Evolutionary conservation across 1,140 invertebrate genomes (phyloP).

Genomic region (Caenorhabditis remanei): DNA sequence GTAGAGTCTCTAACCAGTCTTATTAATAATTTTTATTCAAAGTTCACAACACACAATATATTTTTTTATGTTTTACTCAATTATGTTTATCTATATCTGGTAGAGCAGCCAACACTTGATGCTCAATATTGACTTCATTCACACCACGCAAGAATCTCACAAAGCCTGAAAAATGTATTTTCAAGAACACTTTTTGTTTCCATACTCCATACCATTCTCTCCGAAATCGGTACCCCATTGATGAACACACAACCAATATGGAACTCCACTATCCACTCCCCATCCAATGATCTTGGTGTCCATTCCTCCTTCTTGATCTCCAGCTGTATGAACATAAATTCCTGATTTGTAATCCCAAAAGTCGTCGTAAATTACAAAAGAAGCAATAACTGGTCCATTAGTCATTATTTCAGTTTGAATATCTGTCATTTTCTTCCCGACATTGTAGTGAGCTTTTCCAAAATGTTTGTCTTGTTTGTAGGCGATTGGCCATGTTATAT

Average conservation of each 20-base stretch:
- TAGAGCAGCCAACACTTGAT: slow-evolving; percentile 37
- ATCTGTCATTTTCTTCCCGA: slow-evolving; percentile 35
- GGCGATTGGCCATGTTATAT: slow-evolving; percentile 4
- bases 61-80: neutral
- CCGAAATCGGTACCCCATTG: slow-evolving; percentile 50
- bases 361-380: slow-evolving; percentile 49
- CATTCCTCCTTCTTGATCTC: slow-evolving; percentile 51
- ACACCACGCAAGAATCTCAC: slow-evolving; percentile 29
- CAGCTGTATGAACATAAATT: slow-evolving; percentile 46
- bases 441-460: slow-evolving; percentile 45
- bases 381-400: slow-evolving; percentile 34
- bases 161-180: neutral
- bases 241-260: slow-evolving; percentile 33
- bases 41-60: too few relatives aligned
- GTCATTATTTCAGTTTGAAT: slow-evolving; percentile 36
- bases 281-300: slow-evolving; percentile 48
- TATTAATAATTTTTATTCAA: too few relatives aligned
- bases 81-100: slow-evolving; percentile 40
- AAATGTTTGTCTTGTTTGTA: slow-evolving; percentile 50
- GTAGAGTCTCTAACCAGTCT: too few relatives aligned
- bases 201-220: slow-evolving; percentile 18
- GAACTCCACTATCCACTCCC: slow-evolving; percentile 41
- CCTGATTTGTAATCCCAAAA: slow-evolving; percentile 48
- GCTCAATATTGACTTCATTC: slow-evolving; percentile 31
- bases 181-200: neutral